Evolutionary conservation across 2,888 invertebrate species (phyloP), one percentile per base, ranked within the genome.

Genomic region (Ypsolopha scabrella): DNA sequence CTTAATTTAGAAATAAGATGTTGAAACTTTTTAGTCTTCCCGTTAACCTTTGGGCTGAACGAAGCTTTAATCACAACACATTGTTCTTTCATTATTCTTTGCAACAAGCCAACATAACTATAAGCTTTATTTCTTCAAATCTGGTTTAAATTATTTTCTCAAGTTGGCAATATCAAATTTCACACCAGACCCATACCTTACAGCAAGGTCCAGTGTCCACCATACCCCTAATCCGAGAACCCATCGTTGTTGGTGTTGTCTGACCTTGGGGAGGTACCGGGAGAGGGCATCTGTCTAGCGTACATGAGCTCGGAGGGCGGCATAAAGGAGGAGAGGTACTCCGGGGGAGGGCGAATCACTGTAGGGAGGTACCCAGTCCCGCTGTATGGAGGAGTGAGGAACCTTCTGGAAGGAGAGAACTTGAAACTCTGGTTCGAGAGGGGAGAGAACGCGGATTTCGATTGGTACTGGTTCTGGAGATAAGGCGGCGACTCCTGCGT

Each of bases 321-420:
- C 67, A 87, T 67, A 54, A 87, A 87, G 0, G 80, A 74, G 0
- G 83, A 76, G 7, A 87, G 48, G 41, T 87, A 87, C 48, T 87
- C 87, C 0, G 87, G 87, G n/a, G 87, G 87, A 9, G 81, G 88
- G 56, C 78, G 68, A 56, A 94, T 92, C 24, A 95, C 93, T 0
- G 94, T 94, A 0, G 94, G 92, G 50, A 95, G 75, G 67, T 94
- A 95, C 0, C 94, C 94, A 0, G 94, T 94, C 6, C 94, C 94
- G 11, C 93, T 90, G 69, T 94, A 94, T 0, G 94, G 94, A 0
- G 94, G 94, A 0, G 94, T 91, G 1, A 95, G 77, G 71, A 95
- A 94, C 54, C 94, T 87, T 65, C 94, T 89, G n/a, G 93, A 90
- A 0, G 90, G 87, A 6, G 90, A 90, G 58, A 89, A 90, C 55